A percentile compares a stretch with the other conserved stretches of the same genome.
These are phyloP conservation scores for Eudyptes chrysolophus DNA, from an alignment of 2,113 vertebrate genomes.

Conservation along the genomic window DNA sequence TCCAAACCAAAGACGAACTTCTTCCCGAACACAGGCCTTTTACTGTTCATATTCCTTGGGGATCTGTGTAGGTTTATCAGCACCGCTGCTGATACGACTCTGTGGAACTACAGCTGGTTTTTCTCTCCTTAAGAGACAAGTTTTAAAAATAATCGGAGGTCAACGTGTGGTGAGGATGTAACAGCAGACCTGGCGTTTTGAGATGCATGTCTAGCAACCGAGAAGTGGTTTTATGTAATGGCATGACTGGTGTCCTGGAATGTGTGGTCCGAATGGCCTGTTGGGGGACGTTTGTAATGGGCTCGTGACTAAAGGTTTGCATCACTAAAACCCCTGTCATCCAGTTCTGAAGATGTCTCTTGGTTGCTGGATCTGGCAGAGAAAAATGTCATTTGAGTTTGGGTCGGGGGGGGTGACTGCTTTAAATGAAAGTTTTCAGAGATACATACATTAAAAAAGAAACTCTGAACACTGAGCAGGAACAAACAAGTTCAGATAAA, in stretches of 20 bases:
- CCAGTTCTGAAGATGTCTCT: neutral
- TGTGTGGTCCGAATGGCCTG: neutral
- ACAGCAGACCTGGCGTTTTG: neutral
- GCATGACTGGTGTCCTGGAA: neutral
- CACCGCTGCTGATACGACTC: neutral
- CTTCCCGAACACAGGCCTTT: neutral
- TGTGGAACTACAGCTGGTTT: neutral
- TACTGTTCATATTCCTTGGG: neutral
- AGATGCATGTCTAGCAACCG: fast-evolving
- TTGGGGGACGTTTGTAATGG: neutral
- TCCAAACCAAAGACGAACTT: neutral
- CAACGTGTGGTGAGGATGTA: neutral
- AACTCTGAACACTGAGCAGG: neutral
- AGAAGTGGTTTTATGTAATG: neutral
- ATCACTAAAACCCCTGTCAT: neutral
- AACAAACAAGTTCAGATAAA: neutral
- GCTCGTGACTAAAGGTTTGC: neutral
- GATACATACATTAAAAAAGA: fast-evolving
- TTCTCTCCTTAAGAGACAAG: neutral
- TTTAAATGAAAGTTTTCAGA: neutral
- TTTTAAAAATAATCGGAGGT: neutral
- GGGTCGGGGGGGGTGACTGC: neutral
- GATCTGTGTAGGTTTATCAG: neutral
- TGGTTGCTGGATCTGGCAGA: neutral
- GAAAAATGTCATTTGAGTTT: neutral